Evolutionary conservation across 2,797 vertebrate species (phyloP).

Genomic region (Monodelphis domestica): DNA sequence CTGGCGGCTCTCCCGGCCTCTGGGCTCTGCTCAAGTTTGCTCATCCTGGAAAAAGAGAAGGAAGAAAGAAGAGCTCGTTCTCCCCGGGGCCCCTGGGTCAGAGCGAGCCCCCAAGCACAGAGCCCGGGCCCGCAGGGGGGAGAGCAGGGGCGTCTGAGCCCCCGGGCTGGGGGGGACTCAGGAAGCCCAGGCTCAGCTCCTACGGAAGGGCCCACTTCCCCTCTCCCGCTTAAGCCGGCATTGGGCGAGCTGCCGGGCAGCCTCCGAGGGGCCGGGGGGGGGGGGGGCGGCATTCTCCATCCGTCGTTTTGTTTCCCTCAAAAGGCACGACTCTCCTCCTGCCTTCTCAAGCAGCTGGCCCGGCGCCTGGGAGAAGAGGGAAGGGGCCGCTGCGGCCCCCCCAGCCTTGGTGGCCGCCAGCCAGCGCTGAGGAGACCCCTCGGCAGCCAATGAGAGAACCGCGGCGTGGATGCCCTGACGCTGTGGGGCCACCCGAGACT

Average conservation of each 20-base stretch:
- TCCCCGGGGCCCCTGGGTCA: neutral
- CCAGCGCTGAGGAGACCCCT: slow-evolving; percentile 49
- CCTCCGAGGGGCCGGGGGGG: neutral
- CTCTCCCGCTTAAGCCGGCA: neutral
- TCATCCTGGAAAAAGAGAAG: neutral
- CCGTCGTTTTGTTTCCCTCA: neutral
- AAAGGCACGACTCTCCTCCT: slow-evolving; percentile 10
- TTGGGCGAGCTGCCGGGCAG: neutral
- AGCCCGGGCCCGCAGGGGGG: too few species aligned
- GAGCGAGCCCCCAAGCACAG: neutral
- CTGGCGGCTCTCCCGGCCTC: too few species aligned
- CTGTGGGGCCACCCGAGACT: neutral
- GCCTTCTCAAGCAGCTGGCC: neutral
- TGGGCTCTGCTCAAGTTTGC: neutral
- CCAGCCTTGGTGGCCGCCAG: neutral
- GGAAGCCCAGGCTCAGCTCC: neutral
- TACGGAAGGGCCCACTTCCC: neutral
- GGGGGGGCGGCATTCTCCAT: neutral
- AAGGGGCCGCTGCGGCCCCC: neutral
- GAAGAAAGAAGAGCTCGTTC: neutral
- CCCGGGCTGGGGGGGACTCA: neutral
- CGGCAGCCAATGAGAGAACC: slow-evolving; percentile 38
- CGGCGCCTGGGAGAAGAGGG: neutral
- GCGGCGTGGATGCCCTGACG: too few species aligned
- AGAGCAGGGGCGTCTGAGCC: neutral